Evolutionary conservation across 2,888 invertebrate genomes (phyloP).

Genomic region (Oscheius onirici): DNA sequence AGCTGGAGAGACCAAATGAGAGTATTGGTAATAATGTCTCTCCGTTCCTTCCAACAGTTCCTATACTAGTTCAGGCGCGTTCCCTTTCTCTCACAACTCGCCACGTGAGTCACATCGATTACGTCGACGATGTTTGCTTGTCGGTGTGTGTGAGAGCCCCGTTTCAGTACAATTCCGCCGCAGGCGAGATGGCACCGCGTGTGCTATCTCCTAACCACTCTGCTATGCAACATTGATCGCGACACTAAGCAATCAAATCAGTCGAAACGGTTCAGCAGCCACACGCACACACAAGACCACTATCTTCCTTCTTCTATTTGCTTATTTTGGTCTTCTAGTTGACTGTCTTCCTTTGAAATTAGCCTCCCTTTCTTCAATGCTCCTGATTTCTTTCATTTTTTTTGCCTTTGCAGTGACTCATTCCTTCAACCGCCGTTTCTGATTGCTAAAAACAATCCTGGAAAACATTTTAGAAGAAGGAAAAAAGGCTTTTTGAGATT

Average conservation of each 20-base stretch:
- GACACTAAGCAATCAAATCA: neutral
- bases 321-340: neutral
- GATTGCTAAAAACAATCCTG: too few species aligned
- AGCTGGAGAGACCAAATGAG: neutral
- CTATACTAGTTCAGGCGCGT: neutral
- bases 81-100: neutral
- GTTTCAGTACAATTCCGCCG: constrained; percentile 7
- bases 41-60: neutral
- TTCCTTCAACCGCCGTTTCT: too few species aligned
- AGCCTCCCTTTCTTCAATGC: too few species aligned
- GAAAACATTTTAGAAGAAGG: too few species aligned
- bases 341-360: neutral
- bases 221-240: neutral
- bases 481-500: too few species aligned
- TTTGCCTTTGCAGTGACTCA: too few species aligned
- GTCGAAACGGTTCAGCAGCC: neutral
- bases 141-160: neutral
- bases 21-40: neutral
- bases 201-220: neutral
- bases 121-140: neutral
- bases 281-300: neutral
- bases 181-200: neutral
- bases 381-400: too few species aligned
- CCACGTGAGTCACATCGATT: neutral
- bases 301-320: neutral